Base-by-base conservation (phyloP, 2,797 vertebrate genomes). In the Parotocinclus haroldoi region DNA sequence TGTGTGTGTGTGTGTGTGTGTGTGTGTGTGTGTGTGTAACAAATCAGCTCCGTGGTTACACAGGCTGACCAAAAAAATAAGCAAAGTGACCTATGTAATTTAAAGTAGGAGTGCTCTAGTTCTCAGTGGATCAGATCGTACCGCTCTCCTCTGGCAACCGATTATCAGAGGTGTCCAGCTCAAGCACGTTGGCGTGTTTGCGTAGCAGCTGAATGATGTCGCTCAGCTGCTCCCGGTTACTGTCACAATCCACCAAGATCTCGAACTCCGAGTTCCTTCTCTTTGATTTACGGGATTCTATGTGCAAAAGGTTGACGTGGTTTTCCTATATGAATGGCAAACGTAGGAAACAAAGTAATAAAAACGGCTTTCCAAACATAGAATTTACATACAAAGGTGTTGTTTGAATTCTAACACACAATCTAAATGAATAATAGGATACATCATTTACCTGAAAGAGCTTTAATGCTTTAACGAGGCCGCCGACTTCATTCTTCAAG, bases 241-340 rank as follows among this genome's bases (percentile, higher is more conserved):
- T 97, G 87, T 98, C 96, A 56, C 96, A 98, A 81, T 98, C 95
- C 81, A 99, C 90, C 42, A 96, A 96, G 72, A 99, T 95, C 83
- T 99, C 97, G 64, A 99, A 96, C 83, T 98, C 97, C 0, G 96
- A 98, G 87, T 91, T 96, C 76, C 93, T 91, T 80, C 93, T 89
- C 81, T 91, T 96, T 50, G 96, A 98, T 81, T 95, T 97, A 51
- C 96, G 91, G 70, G 96, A 99, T 82, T 99, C 97, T 0, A 98
- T 98, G 79, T 99, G 96, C 19, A 98, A 87, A 58, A 99, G 91
- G 76, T 96, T 98, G 59, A 98, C 92, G 57, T 94, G 96, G 65
- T 95, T 98, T 86, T 99, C 96, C 97, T 99, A 83, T 42, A 9
- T 3, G 10, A 8, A 42, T 42, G 27, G 27, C 27, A 27, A 27